These are phyloP conservation scores for Hephaestus fuliginosus DNA, from an alignment of 2,797 vertebrate species.

Conservation along the genomic window DNA sequence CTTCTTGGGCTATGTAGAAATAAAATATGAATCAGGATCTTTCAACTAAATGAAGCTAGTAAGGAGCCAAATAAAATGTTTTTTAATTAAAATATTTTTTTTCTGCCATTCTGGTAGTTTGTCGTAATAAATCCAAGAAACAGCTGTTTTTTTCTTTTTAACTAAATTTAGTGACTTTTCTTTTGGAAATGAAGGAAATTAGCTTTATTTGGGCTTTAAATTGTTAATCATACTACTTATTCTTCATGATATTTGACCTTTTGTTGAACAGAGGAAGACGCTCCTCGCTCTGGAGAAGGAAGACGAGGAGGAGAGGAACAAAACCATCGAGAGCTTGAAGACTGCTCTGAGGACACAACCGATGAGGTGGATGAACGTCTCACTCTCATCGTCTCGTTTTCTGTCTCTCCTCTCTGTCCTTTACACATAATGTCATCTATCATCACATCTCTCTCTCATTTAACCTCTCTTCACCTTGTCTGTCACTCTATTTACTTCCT, in stretches of 20 bases:
- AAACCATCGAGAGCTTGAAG: conserved; percentile 98
- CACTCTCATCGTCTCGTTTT: not conserved
- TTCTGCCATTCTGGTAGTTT: not conserved
- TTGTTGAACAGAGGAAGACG: conserved; percentile 90
- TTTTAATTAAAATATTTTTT: not conserved
- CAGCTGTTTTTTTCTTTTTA: conserved; percentile 17
- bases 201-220: not conserved
- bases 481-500: conserved; percentile 14
- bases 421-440: conserved; percentile 38
- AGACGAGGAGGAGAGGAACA: conserved; percentile 97
- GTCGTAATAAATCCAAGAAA: conserved; percentile 25
- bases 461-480: conserved; percentile 24
- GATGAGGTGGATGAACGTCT: conserved; percentile 89
- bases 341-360: conserved; percentile 97
- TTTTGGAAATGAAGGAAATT: not conserved
- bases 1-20: not conserved
- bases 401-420: not conserved
- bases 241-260: conserved; percentile 33
- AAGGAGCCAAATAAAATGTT: not conserved
- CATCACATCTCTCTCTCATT: conserved; percentile 28
- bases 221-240: not conserved
- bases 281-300: conserved; percentile 96
- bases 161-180: not conserved
- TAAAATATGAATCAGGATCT: not conserved
- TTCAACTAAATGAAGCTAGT: not conserved